Evolutionary conservation across 2,888 invertebrate genomes (phyloP).

Genomic region (Megalurothrips usitatus): DNA sequence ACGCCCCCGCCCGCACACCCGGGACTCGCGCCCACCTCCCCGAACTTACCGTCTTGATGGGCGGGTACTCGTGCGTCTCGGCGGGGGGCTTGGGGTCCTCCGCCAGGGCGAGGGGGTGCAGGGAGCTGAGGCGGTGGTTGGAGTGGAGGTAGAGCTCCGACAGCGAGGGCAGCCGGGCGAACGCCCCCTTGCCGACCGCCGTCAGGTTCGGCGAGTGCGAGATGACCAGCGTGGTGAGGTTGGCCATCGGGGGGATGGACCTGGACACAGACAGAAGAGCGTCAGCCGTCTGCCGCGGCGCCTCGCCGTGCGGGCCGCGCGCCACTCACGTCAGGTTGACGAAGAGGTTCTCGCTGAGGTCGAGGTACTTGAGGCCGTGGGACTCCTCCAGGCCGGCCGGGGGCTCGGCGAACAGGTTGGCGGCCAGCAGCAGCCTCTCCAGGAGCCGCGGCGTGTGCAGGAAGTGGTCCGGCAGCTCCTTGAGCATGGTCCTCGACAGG

Average conservation of each 20-base stretch:
- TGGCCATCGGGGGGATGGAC: background rate
- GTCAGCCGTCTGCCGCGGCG: too few species aligned
- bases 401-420: slow-evolving; percentile 57
- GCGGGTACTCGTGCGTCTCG: background rate
- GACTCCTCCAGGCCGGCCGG: slow-evolving; percentile 60
- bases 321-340: slow-evolving; percentile 51
- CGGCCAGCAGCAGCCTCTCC: slow-evolving; percentile 60
- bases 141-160: background rate
- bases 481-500: slow-evolving; percentile 62
- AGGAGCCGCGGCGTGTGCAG: slow-evolving; percentile 64
- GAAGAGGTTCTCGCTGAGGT: slow-evolving; percentile 68
- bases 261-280: slow-evolving; percentile 45
- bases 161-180: background rate
- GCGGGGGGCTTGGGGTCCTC: background rate
- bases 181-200: slow-evolving; percentile 39
- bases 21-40: background rate
- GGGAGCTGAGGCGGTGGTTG: background rate
- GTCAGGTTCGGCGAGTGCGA: slow-evolving; percentile 44
- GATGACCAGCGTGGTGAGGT: slow-evolving; percentile 11
- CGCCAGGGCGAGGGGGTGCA: background rate
- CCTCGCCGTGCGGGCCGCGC: too few species aligned
- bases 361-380: slow-evolving; percentile 56
- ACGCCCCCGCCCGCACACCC: background rate
- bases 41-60: background rate
- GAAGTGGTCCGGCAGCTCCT: slow-evolving; percentile 58